Conservation (phyloP, 2,797 vertebrate genomes). For the Poeciliopsis infans region DNA sequence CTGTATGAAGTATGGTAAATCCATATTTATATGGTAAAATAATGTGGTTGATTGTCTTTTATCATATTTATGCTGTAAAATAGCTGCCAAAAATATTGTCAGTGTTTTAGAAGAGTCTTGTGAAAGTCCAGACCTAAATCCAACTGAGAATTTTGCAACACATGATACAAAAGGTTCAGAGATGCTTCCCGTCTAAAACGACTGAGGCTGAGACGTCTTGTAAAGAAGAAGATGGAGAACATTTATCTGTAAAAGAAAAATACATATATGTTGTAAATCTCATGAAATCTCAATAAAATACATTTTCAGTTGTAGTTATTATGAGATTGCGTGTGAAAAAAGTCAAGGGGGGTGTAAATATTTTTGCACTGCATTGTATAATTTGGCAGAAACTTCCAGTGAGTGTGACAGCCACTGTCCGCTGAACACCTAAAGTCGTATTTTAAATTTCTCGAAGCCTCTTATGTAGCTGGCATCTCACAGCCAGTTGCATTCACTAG, state of each 20-base stretch:
- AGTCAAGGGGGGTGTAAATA: neutral
- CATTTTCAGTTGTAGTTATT: neutral
- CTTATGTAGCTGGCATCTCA: slow-evolving; percentile 32
- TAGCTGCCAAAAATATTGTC: too few relatives aligned
- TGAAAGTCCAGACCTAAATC: too few relatives aligned
- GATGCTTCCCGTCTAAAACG: too few relatives aligned
- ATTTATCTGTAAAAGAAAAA: neutral
- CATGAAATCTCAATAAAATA: neutral
- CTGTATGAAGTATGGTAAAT: too few relatives aligned
- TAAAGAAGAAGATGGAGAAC: neutral
- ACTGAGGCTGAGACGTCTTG: neutral
- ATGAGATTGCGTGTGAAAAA: neutral
- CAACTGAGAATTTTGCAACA: too few relatives aligned
- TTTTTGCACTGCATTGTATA: neutral
- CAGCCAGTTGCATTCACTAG: slow-evolving; percentile 32
- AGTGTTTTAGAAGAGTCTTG: too few relatives aligned
- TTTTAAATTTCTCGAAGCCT: slow-evolving; percentile 9
- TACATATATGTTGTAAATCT: neutral
- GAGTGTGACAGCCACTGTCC: slow-evolving; percentile 10
- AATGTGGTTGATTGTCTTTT: too few relatives aligned
- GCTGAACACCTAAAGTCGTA: slow-evolving; percentile 4
- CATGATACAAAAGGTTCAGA: too few relatives aligned
- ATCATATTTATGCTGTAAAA: too few relatives aligned
- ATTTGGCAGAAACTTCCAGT: slow-evolving; percentile 11
- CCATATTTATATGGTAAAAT: too few relatives aligned